Conservation (phyloP, 1,140 invertebrate species). For the Apocrypta bakeri region DNA sequence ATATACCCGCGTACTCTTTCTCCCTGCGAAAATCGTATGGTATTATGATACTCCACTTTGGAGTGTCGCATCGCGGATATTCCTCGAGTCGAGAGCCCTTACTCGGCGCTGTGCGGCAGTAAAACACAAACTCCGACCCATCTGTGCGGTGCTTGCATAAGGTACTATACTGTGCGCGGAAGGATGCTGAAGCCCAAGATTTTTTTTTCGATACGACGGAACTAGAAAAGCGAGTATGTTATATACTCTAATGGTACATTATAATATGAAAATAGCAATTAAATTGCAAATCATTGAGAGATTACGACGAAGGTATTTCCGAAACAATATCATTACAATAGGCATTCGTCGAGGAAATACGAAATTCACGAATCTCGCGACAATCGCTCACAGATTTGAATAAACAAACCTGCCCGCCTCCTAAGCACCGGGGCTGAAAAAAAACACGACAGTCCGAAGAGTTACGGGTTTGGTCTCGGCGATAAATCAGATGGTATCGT, state of each 20-base stretch:
- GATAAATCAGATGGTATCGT: constrained; percentile 52
- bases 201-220: background rate
- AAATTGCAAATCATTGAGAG: background rate
- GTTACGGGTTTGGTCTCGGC: constrained; percentile 27
- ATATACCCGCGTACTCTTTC: background rate
- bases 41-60: constrained; percentile 18
- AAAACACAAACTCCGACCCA: constrained; percentile 7
- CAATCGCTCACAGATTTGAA: no score
- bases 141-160: background rate
- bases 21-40: constrained; percentile 1
- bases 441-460: constrained; percentile 26
- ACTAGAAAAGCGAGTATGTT: background rate
- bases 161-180: no score
- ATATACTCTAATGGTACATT: no score
- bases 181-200: no score
- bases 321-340: background rate
- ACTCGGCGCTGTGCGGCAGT: background rate
- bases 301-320: background rate
- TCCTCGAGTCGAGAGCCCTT: background rate
- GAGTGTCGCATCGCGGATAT: constrained; percentile 8
- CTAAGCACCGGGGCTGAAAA: background rate
- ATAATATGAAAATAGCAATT: background rate
- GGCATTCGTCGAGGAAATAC: background rate
- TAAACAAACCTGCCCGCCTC: background rate
- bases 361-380: constrained; percentile 23